These are phyloP conservation scores for Metellina segmentata DNA, from an alignment of 2,888 invertebrate genomes.

Conservation along the genomic window DNA sequence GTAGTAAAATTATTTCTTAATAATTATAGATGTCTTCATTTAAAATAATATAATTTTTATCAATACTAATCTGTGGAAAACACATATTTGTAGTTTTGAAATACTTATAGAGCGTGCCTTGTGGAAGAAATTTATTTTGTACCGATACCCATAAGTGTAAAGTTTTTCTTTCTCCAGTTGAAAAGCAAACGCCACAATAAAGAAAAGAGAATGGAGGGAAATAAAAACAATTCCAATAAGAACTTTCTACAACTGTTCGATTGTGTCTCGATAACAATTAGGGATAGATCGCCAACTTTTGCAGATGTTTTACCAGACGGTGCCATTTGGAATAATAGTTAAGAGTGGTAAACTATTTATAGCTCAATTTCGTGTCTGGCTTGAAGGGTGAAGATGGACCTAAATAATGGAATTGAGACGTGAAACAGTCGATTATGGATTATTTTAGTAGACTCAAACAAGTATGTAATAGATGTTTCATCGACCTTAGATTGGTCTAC, in stretches of 20 bases:
- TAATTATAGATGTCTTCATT: no score
- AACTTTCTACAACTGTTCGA: conserved; percentile 49
- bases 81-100: no score
- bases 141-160: not conserved
- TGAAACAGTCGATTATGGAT: not conserved
- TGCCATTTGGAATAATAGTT: not conserved
- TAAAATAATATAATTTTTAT: conserved; percentile 1
- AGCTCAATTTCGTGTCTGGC: not conserved
- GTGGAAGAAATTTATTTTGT: no score
- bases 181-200: conserved; percentile 28
- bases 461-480: not conserved
- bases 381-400: not conserved
- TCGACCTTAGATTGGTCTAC: not conserved
- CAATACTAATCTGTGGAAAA: conserved; percentile 27
- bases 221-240: conserved; percentile 33
- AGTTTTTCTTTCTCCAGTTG: conserved; percentile 54
- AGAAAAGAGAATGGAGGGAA: conserved; percentile 29
- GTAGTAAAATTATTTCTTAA: no score
- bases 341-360: not conserved
- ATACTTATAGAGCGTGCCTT: no score
- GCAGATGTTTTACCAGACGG: not conserved
- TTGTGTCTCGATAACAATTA: conserved; percentile 56
- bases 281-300: not conserved
- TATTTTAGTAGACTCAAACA: not conserved
- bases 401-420: not conserved